Evolutionary conservation across 2,113 vertebrate genomes (phyloP), one percentile per base, ranked within the genome.

Genomic region (Strix uralensis): DNA sequence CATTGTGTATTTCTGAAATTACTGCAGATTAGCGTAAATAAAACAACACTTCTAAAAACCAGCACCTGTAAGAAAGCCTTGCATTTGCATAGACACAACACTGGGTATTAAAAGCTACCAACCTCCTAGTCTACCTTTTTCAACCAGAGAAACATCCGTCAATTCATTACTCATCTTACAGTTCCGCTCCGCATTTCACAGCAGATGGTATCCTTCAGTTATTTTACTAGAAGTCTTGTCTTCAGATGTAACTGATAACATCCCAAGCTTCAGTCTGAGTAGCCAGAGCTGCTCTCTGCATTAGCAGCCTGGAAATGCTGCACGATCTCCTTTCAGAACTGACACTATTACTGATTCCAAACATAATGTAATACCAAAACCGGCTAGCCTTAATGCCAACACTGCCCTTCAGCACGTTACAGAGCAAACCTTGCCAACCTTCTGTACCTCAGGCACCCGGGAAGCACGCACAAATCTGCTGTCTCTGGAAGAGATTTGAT

Each of bases 341-440:
- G 32, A 21, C 22, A 11, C 12, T 13, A 0, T 19, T 36, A 21
- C 47, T 15, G 36, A 25, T 6, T 10, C 2, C 38, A 54, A 40
- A 14, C 21, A 11, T 4, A 0, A 5, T 0, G 5, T 1, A 13
- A 2, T 4, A 29, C 2, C n/a, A 32, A 3, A 46, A 61, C 17
- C 4, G 11, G 34, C 4, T 4, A 2, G 21, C 16, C 14, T 15
- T 0, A 0, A 3, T 40, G 14, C 12, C 73, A 10, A 2, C 5
- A 0, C 44, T 51, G 30, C 30, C 32, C 14, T 3, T 4, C 2
- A 12, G 36, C 38, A 1, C 1, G 6, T 13, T 15, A 13, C 69
- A 40, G n/a, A 32, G 9, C 23, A 3, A 23, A 44, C 52, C n/a
- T 15, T 2, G 1, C 25, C 36, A 2, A 0, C 27, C 57, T 22